Conservation (phyloP, 2,888 invertebrate genomes). For the Zygothrica quintamaculata region DNA sequence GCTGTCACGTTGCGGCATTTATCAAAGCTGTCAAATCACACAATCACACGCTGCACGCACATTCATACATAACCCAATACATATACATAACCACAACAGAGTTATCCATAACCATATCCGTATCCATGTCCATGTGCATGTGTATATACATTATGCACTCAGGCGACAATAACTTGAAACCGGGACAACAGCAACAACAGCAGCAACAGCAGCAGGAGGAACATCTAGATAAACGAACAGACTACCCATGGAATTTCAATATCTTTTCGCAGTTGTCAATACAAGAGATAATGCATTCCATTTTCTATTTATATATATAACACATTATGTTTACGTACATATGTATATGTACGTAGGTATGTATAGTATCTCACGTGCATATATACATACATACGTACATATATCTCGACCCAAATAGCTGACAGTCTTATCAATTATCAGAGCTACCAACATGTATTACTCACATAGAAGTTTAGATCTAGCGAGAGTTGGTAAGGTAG, state of each 20-base stretch:
- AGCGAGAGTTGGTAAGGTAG: not conserved
- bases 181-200: constrained; percentile 11
- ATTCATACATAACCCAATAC: constrained; percentile 15
- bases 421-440: constrained; percentile 46
- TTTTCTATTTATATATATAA: constrained; percentile 3
- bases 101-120: constrained; percentile 5
- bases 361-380: not conserved
- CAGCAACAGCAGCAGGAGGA: constrained; percentile 19
- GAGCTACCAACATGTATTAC: not conserved
- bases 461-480: too few species aligned
- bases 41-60: constrained; percentile 5
- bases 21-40: constrained; percentile 50
- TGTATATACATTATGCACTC: constrained; percentile 22
- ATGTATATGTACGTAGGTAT: not conserved
- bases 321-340: not conserved
- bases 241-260: constrained; percentile 52
- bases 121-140: constrained; percentile 25
- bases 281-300: constrained; percentile 9
- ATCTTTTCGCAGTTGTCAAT: constrained; percentile 30
- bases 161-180: constrained; percentile 24
- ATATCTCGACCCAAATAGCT: constrained; percentile 43
- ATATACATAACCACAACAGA: constrained; percentile 13
- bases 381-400: not conserved
- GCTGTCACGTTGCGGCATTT: constrained; percentile 48
- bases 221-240: constrained; percentile 40